These are phyloP conservation scores for Ectobius pallidus DNA, from an alignment of 2,888 invertebrate genomes.

Conservation along the genomic window DNA sequence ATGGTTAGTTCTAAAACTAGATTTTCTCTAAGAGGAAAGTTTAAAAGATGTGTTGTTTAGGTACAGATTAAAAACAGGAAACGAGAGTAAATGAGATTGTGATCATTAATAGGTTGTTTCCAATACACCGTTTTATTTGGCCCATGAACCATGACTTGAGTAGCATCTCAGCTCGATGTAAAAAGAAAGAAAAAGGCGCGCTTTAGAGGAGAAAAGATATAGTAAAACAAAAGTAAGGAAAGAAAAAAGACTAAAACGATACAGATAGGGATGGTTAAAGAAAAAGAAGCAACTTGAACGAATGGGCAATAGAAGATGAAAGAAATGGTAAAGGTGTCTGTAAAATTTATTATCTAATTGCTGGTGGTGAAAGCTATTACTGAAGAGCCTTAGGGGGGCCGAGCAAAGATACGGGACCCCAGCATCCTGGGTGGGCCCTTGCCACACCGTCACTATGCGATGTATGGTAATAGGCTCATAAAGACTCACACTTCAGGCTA, in stretches of 20 bases:
- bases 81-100: no score
- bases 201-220: neutral
- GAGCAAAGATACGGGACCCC: constrained; percentile 21
- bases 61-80: no score
- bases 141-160: no score
- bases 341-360: constrained; percentile 50
- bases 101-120: no score
- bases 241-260: neutral
- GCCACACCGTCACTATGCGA: neutral
- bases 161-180: neutral
- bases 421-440: constrained; percentile 40
- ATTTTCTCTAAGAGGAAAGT: no score
- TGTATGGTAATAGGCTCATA: constrained; percentile 36
- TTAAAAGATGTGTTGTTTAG: no score
- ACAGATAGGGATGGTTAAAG: no score
- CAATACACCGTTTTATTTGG: no score
- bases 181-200: neutral
- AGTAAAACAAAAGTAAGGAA: constrained; percentile 9
- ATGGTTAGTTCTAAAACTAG: no score
- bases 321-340: constrained; percentile 39
- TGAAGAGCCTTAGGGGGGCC: constrained; percentile 25
- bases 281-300: neutral
- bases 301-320: constrained; percentile 8
- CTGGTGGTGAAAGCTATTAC: constrained; percentile 50
- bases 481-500: constrained; percentile 26